Base-by-base conservation (phyloP, 2,888 invertebrate genomes). In the Orthonychiurus folsomi region DNA sequence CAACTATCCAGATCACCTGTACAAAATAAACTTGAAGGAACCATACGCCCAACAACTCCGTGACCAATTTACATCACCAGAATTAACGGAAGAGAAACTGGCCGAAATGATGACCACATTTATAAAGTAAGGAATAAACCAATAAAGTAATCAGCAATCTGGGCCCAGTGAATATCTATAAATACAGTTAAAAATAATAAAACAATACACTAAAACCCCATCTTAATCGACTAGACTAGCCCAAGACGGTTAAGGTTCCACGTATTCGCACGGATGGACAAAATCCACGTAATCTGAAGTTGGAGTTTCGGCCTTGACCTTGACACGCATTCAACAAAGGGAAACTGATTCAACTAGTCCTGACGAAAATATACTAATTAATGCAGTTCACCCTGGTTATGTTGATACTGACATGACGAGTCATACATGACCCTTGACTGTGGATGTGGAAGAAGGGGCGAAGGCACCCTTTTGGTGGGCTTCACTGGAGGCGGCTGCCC, bases 401-500 rank as follows among this genome's bases (percentile, higher is more conserved):
- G 88, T 89, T 0, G 82, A 81, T 69, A 90, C 89, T n/a, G 88
- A 89, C 73, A 86, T 90, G 88, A 80, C 84, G 0, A 84, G 83
- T 25, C 84, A 86, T 71, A 83, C 82, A 73, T 89, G 85, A 0
- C 74, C 76, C 0, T 76, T 84, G 21, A 80, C 80, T n/a, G n/a
- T n/a, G n/a, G n/a, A n/a, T 1, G 80, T 81, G 18, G 84, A 85
- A 53, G 74, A 81, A 76, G 76, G 77, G n/a, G 84, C 85, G 0
- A 77, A 21, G 25, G 82, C 83, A 2, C 81, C 86, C 1, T 74
- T 85, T 0, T 85, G 83, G 73, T 75, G 84, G 69, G 86, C 82
- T 55, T 78, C 82, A 76, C 79, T 77, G 78, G 85, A 73, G 0
- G 76, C 79, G 0, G 73, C 76, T 61, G 72, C 71, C 15, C 77